Base-by-base conservation (phyloP, 2,888 invertebrate genomes). In the Muschampia plurimacula region DNA sequence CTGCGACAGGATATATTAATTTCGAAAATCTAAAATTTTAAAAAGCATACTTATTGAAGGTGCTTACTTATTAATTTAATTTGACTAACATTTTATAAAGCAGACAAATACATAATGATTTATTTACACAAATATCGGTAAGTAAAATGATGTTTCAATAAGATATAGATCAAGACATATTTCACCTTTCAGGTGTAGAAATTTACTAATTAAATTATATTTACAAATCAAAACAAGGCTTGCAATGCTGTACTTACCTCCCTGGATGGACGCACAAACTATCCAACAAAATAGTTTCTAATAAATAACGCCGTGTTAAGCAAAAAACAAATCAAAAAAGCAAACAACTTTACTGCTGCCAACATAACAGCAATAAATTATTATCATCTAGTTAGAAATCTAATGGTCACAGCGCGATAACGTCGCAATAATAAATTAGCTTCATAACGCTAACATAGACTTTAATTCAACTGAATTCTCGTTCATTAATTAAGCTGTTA, bases 371-470 rank as follows among this genome's bases (percentile, higher is more conserved):
- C 62, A 22, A 69, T 60, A 69, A 69, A 69, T 69, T 69, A 69
- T 69, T 69, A 60, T 69, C 69, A 55, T 55, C 55, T 69, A 69
- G 62, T 62, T 62, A 62, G 49, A 69, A 69, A 62, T 62, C 22
- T 62, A 69, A 69, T 49, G 62, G 62, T 69, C 69, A 13, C 6
- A 62, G 52, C 39, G 49, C 69, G 69, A 69, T 69, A 69, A 69
- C 62, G 62, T 62, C 69, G 62, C 6, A 8, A 62, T 69, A 62
- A 69, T 69, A 69, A 69, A 69, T 69, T 69, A 62, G 62, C 68
- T 69, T 62, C 62, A 69, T 69, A 69, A 49, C 52, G 69, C 69
- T 36, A 62, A 62, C 69, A 52, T 49, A 62, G 69, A 46, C 69
- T 32, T 64, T 69, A 52, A 69, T 69, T 69, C 62, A 52, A 69